A percentile compares a stretch with the other conserved stretches of the same genome.
phyloP scores from a whole-genome alignment of 2,888 invertebrate genomes.

The Portevinia maculata region DNA sequence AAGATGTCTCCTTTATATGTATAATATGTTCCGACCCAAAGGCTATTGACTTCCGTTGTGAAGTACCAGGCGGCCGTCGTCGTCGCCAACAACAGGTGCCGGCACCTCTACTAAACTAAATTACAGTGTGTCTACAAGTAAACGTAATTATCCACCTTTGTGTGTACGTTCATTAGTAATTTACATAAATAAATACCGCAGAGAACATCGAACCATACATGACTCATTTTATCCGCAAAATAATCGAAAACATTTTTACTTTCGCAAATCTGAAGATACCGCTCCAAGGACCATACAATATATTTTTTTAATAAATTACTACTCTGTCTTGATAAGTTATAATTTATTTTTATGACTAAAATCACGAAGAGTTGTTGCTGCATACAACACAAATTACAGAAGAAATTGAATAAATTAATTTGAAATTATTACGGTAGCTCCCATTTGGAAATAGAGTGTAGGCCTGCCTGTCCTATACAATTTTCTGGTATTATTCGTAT shows the following conservation, averaged over 20 bases:
- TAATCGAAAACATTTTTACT: conserved; percentile 36
- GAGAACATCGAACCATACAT: conserved; percentile 20
- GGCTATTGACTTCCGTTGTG: conserved; percentile 44
- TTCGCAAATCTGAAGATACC: conserved; percentile 53
- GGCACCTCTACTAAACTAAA: conserved; percentile 19
- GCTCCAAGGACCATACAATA: conserved; percentile 41
- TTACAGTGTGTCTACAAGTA: conserved; percentile 12
- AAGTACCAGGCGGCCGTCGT: not conserved
- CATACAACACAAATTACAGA: conserved; percentile 28
- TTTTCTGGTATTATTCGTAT: not conserved
- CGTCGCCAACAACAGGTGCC: conserved; percentile 64
- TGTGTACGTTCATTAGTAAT: conserved; percentile 44
- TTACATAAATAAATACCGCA: conserved; percentile 52
- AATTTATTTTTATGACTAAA: conserved; percentile 46
- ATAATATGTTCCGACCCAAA: no score
- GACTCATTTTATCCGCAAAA: conserved; percentile 51
- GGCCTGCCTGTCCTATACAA: not conserved
- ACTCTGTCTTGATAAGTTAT: conserved; percentile 43
- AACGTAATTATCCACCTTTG: conserved; percentile 37
- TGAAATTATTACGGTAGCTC: conserved; percentile 46
- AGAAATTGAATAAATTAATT: conserved; percentile 64
- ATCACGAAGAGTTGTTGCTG: conserved; percentile 52
- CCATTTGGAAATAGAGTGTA: conserved; percentile 4
- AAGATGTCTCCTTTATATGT: no score
- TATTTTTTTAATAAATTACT: conserved; percentile 44